Conservation (phyloP, 2,888 invertebrate species). For the Strigamia maritima region DNA sequence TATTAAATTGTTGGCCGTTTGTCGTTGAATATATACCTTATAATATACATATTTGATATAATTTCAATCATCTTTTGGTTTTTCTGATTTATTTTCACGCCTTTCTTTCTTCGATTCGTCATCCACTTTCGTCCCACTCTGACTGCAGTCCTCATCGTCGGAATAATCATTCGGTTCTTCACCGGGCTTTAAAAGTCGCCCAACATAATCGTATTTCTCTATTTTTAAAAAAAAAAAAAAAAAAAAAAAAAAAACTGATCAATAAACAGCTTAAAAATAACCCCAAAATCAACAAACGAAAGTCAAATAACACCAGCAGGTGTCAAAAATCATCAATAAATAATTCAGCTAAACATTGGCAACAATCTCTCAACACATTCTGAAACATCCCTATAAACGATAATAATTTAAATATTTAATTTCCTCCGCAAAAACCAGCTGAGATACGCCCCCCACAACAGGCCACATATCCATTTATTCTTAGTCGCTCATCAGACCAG, state of each 20-base stretch:
- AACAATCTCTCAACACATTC: not conserved
- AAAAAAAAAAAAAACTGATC: constrained; percentile 35
- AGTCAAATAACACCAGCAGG: not conserved
- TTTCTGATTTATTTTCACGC: not conserved
- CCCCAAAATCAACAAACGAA: not conserved
- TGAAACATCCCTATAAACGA: not conserved
- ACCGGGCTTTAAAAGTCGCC: constrained; percentile 82
- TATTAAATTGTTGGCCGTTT: not conserved
- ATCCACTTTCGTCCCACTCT: constrained; percentile 13
- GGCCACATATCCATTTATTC: not conserved
- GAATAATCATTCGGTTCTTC: constrained; percentile 87
- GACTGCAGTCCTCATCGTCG: constrained; percentile 66
- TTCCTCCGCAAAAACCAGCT: not conserved
- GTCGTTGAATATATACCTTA: not conserved
- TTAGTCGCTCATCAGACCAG: not conserved
- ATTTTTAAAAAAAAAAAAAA: not conserved
- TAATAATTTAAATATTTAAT: not conserved
- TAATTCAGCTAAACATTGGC: not conserved
- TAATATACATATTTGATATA: not conserved
- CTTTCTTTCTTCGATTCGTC: not conserved
- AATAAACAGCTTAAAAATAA: not conserved
- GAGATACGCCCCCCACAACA: not conserved
- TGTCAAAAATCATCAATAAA: not conserved
- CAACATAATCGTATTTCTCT: constrained; percentile 93
- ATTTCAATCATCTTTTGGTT: constrained; percentile 21